Base-by-base conservation (phyloP, 2,888 invertebrate species). In the Seladonia tumulorum region DNA sequence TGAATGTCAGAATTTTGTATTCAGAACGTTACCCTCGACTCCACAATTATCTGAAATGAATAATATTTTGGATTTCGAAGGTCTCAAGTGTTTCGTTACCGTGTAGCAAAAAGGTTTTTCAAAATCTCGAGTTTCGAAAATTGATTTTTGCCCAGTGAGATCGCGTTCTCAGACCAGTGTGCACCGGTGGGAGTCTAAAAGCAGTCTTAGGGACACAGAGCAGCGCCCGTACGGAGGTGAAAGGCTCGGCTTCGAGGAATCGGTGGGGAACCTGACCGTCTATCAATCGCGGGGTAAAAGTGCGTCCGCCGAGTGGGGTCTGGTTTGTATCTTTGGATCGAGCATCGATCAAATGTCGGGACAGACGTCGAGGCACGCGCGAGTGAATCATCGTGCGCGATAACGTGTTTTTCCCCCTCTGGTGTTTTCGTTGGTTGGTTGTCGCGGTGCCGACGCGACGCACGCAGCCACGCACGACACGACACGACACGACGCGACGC, bases 301-400 rank as follows among this genome's bases (percentile, higher is more conserved):
- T 25, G 25, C 14, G 60, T 60, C 25, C 2, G 25, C 25, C 60
- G n/a, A 60, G 60, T 5, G 60, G 60, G 25, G 14, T 14, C 60
- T 5, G 25, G 25, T 14, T 25, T 5, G 25, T 60, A 60, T 60
- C 60, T 60, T 25, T 60, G 60, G 60, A 60, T 66, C 16, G 18
- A 14, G 16, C 49, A 66, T 68, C 49, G 76, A 76, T 76, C 49
- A 18, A 18, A 49, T 53, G n/a, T n/a, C 45, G 25, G 8, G 57
- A 47, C 57, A 45, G 25, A 29, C 71, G 16, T 29, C 42, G 53
- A 22, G 66, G 47, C 68, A 68, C 45, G 22, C 57, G 45, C 29
- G 29, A 29, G 70, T 74, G 79, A 75, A 75, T 60, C 57, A 70
- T 25, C 45, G 29, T 22, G 14, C 57, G 60, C 83, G 70, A 78